Evolutionary conservation across 2,113 vertebrate genomes (phyloP).

Genomic region (Clarias batrachus): DNA sequence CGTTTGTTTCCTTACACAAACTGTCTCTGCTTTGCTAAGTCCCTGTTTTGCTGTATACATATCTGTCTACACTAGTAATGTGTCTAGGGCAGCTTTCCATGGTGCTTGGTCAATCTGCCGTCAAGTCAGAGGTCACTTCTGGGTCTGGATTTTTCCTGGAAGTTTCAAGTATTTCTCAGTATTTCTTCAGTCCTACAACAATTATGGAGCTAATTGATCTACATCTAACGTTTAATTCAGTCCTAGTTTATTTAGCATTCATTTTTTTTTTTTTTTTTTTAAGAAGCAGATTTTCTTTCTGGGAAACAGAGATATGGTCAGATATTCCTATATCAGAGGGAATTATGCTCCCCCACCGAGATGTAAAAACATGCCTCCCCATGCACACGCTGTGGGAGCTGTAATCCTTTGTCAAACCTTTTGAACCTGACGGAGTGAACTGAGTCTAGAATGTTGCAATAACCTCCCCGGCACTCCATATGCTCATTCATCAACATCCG

Average conservation of each 20-base stretch:
- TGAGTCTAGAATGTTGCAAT: conserved; percentile 60
- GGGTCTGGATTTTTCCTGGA: neutral
- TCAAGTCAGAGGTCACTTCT: conserved; percentile 13
- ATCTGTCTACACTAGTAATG: neutral
- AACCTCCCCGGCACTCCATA: conserved; percentile 54
- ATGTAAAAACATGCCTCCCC: neutral
- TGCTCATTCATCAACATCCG: conserved; percentile 59
- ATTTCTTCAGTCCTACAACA: neutral
- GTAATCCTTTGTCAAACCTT: conserved; percentile 59
- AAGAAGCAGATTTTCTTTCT: neutral
- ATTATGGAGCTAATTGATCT: neutral
- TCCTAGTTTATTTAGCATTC: neutral
- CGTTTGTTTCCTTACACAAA: neutral
- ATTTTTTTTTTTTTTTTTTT: neutral
- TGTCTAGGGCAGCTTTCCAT: neutral
- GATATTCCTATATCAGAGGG: neutral
- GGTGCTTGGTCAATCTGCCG: neutral
- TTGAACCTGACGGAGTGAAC: conserved; percentile 36
- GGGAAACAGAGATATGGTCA: neutral
- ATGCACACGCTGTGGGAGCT: conserved; percentile 32
- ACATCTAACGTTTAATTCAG: neutral
- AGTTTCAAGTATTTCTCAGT: neutral
- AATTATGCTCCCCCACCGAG: neutral
- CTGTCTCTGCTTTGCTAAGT: neutral
- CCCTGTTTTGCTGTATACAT: neutral